Conservation (phyloP, 1,140 invertebrate species). For the Phymastichus coffea region DNA sequence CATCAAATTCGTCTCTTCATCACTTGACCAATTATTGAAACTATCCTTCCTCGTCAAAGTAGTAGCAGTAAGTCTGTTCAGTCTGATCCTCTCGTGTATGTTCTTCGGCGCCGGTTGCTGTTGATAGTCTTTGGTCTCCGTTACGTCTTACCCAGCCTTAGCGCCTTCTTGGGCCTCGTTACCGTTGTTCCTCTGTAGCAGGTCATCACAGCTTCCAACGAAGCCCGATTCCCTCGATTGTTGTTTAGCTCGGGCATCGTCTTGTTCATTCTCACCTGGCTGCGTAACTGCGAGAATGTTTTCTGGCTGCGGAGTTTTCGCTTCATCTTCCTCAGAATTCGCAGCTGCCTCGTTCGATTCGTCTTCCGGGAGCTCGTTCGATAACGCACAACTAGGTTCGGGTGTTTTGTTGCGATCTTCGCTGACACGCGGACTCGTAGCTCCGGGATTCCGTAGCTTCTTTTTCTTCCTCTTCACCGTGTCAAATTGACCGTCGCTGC, state of each 20-base stretch:
- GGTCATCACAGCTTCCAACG: constrained; percentile 83
- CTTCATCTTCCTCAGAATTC: constrained; percentile 56
- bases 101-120: constrained; percentile 9
- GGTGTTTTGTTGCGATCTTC: constrained; percentile 58
- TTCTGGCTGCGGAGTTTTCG: constrained; percentile 66
- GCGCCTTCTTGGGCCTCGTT: no score
- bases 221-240: constrained; percentile 85
- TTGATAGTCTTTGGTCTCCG: background rate
- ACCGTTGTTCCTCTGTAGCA: no score
- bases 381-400: constrained; percentile 53
- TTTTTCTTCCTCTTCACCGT: constrained; percentile 83
- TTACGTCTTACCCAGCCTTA: background rate
- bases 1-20: constrained; percentile 91
- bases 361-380: constrained; percentile 38
- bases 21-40: constrained; percentile 91
- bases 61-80: no score
- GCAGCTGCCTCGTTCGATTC: constrained; percentile 33
- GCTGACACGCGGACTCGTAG: constrained; percentile 47
- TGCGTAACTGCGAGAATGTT: constrained; percentile 31
- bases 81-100: no score
- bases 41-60: constrained; percentile 82
- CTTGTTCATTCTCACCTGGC: background rate
- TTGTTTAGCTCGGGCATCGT: constrained; percentile 59
- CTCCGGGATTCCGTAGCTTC: constrained; percentile 54
- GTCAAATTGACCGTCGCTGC: no score